Percentiles rank a stretch among this genome's conserved stretches.
These are phyloP conservation scores for Protonibea diacanthus DNA, from an alignment of 2,797 vertebrate species.

Conservation along the genomic window DNA sequence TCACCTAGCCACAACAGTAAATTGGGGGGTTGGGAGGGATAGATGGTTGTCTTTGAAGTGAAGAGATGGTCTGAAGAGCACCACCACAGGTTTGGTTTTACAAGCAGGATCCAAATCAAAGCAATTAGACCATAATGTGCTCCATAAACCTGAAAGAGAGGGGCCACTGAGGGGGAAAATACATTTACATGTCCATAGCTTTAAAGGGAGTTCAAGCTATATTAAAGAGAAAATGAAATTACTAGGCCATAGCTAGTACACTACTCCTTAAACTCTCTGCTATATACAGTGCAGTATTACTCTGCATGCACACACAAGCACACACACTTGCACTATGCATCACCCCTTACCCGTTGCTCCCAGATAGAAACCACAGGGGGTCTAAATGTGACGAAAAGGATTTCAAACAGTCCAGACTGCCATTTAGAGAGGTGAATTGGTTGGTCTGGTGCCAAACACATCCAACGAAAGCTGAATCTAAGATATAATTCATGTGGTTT, in stretches of 20 bases:
- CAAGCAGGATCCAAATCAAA: conserved; percentile 86
- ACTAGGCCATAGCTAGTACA: conserved; percentile 44
- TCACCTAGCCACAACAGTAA: conserved; percentile 40
- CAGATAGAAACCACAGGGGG: conserved; percentile 71
- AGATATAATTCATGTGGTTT: conserved; percentile 47
- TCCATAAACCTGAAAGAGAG: conserved; percentile 83
- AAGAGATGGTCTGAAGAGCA: conserved; percentile 80
- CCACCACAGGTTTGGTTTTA: conserved; percentile 82
- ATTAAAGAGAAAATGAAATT: conserved; percentile 75
- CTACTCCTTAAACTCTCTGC: conserved; percentile 35
- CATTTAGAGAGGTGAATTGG: conserved; percentile 83
- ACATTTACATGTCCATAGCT: conserved; percentile 69
- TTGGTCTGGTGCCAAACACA: conserved; percentile 77
- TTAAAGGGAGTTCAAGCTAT: conserved; percentile 67
- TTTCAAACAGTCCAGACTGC: conserved; percentile 77
- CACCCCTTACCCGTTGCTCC: conserved; percentile 33
- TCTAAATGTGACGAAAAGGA: conserved; percentile 77
- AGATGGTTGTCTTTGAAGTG: conserved; percentile 78
- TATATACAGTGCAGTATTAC: conserved; percentile 7
- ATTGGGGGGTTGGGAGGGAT: conserved; percentile 47
- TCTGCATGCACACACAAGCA: conserved; percentile 5
- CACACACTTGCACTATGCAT: conserved; percentile 26
- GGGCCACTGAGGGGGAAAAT: conserved; percentile 70
- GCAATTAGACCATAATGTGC: conserved; percentile 87
- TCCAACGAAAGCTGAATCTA: conserved; percentile 51